A percentile compares a stretch with the other conserved stretches of the same genome.
Evolutionary conservation across 2,113 vertebrate species (phyloP).

Genomic region (Anolis sagrei): DNA sequence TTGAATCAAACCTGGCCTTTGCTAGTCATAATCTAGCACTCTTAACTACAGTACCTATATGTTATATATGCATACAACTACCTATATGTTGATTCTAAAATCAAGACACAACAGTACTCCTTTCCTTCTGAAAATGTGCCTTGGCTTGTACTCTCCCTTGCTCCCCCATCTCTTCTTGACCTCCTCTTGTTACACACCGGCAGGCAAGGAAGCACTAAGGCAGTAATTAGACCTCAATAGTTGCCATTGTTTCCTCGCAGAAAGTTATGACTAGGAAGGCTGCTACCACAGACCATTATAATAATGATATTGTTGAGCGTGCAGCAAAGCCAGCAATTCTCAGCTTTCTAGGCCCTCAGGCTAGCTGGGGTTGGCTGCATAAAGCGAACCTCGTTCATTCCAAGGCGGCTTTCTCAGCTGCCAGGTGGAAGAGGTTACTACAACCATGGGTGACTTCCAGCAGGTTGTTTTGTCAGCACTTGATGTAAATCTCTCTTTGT

Average conservation of each 20-base stretch:
- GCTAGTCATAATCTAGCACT: neutral
- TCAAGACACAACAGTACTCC: neutral
- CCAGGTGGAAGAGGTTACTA: slow-evolving; percentile 51
- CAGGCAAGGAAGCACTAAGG: neutral
- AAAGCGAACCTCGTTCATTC: neutral
- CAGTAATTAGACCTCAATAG: slow-evolving; percentile 13
- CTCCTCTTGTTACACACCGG: neutral
- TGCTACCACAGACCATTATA: slow-evolving; percentile 60
- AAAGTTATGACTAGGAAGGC: slow-evolving; percentile 45
- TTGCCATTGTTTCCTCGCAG: neutral
- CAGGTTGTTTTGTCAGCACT: slow-evolving; percentile 39
- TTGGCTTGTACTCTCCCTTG: neutral
- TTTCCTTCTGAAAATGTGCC: neutral
- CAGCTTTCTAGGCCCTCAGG: slow-evolving; percentile 31
- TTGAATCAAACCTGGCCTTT: neutral
- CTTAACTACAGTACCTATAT: neutral
- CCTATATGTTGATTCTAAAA: neutral
- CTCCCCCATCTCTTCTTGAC: neutral
- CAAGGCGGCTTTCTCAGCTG: slow-evolving; percentile 25
- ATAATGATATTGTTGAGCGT: slow-evolving; percentile 48
- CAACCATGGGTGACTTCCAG: slow-evolving; percentile 30
- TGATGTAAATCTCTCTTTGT: neutral
- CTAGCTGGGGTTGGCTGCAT: slow-evolving; percentile 18
- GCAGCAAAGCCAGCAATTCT: slow-evolving; percentile 21
- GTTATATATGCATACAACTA: too few relatives aligned